These are phyloP conservation scores for Agonopterix arenella DNA, from an alignment of 2,888 invertebrate genomes.

Conservation along the genomic window DNA sequence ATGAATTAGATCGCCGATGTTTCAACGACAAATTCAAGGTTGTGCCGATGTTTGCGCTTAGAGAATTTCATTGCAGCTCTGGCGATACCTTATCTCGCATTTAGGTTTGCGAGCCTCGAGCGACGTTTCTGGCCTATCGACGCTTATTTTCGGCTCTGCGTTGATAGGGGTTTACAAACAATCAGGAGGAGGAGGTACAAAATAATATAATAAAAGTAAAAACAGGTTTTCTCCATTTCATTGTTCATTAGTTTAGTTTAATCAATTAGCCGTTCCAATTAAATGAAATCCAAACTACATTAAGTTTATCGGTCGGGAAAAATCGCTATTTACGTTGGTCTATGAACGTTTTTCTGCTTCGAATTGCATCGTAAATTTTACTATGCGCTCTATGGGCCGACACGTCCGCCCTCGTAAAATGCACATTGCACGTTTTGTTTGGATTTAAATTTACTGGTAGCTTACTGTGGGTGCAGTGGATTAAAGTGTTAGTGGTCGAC, in stretches of 20 bases:
- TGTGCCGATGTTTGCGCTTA: too few relatives aligned
- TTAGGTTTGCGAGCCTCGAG: too few relatives aligned
- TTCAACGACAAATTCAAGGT: too few relatives aligned
- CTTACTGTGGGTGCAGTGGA: conserved; percentile 16
- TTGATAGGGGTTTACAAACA: not conserved
- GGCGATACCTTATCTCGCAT: too few relatives aligned
- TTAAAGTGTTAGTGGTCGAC: not conserved
- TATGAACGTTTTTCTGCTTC: conserved; percentile 21
- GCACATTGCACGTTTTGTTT: conserved; percentile 35
- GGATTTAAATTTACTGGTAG: conserved; percentile 21
- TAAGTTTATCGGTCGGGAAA: conserved; percentile 31
- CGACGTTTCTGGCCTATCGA: too few relatives aligned
- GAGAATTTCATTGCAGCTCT: too few relatives aligned
- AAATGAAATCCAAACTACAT: not conserved
- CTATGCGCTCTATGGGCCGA: conserved; percentile 5
- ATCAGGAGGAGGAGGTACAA: too few relatives aligned
- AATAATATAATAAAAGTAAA: too few relatives aligned
- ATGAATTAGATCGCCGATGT: too few relatives aligned
- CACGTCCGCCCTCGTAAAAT: conserved; percentile 25
- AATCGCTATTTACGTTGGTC: conserved; percentile 25
- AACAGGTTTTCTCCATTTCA: too few relatives aligned
- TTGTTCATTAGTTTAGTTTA: too few relatives aligned
- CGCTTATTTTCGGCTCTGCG: not conserved
- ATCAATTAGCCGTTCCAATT: too few relatives aligned
- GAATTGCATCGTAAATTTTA: conserved; percentile 40